Evolutionary conservation across 1,140 invertebrate genomes (phyloP), one percentile per base, ranked within the genome.

Genomic region (Apolygus lucorum): DNA sequence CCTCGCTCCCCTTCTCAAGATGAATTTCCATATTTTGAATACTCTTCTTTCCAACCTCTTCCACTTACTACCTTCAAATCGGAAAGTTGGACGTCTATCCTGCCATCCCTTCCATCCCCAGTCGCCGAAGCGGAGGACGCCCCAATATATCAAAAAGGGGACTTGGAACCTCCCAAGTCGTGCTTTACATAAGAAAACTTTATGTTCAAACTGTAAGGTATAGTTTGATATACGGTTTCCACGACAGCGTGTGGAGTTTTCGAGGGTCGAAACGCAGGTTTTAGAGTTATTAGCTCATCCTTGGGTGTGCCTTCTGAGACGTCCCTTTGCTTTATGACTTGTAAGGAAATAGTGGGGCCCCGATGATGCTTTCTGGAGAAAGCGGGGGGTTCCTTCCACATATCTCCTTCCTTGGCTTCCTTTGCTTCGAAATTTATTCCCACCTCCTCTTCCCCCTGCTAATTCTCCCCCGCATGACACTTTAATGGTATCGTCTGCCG

Each of bases 141-240:
- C 34, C 17, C 17, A 42, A 42, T 42, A 42, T 42, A 42, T 42
- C 34, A 42, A 17, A 42, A 42, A 42, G 34, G 17, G 17, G 34
- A 42, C 34, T 17, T 17, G n/a, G n/a, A n/a, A 42, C 34, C 34
- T 42, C 34, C n/a, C n/a, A n/a, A n/a, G 34, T 11, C 17, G 34
- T 59, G 29, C 25, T 68, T 68, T 68, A 68, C 67, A 68, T 68
- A 68, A 68, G 67, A 68, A 68, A 68, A 68, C 29, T 68, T 68
- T 26, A 59, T 59, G 8, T 11, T 34, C 49, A 49, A 25, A 25
- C 34, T 52, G 34, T 68, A 26, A 68, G 67, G 67, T 17, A 17
- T 68, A 24, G 14, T 49, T 21, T 25, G 29, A 52, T 34, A 68
- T 68, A 68, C 52, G 49, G 64, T 28, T 21, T 52, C n/a, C n/a